Evolutionary conservation across 1,140 invertebrate genomes (phyloP).

Genomic region (Papilio glaucus): DNA sequence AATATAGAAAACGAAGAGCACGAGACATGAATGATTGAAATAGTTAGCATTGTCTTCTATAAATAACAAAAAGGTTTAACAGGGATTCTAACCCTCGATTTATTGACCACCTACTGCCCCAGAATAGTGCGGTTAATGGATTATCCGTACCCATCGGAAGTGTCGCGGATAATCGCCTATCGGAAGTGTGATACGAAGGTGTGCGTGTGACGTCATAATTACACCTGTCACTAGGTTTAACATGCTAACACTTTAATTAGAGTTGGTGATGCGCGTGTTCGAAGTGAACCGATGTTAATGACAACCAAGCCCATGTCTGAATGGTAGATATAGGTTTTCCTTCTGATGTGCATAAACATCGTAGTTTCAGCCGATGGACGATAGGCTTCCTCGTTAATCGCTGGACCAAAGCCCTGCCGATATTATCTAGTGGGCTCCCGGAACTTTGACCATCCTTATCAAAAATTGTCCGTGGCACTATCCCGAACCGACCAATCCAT

Average conservation of each 20-base stretch:
- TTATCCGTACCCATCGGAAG: neutral
- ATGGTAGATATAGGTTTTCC: too few species aligned
- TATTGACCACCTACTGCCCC: too few species aligned
- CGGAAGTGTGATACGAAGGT: too few species aligned
- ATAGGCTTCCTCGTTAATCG: too few species aligned
- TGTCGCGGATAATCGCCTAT: neutral
- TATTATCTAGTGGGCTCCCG: too few species aligned
- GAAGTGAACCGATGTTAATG: neutral
- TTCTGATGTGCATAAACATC: too few species aligned
- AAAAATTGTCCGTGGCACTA: too few species aligned
- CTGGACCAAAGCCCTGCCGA: too few species aligned
- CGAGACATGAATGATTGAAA: neutral
- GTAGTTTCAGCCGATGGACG: too few species aligned
- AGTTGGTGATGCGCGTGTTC: neutral
- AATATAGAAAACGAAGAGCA: neutral
- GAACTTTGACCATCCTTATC: too few species aligned
- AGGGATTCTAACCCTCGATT: neutral
- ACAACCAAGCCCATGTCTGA: neutral
- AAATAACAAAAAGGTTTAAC: neutral
- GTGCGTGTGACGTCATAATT: conserved; percentile 10
- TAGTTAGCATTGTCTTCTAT: neutral
- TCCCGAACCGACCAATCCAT: too few species aligned
- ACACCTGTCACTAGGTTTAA: neutral
- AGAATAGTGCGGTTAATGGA: neutral
- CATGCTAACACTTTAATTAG: neutral